A percentile compares a stretch with the other conserved stretches of the same genome.
phyloP scores from a whole-genome alignment of 2,797 vertebrate genomes.

The Chelonia mydas region DNA sequence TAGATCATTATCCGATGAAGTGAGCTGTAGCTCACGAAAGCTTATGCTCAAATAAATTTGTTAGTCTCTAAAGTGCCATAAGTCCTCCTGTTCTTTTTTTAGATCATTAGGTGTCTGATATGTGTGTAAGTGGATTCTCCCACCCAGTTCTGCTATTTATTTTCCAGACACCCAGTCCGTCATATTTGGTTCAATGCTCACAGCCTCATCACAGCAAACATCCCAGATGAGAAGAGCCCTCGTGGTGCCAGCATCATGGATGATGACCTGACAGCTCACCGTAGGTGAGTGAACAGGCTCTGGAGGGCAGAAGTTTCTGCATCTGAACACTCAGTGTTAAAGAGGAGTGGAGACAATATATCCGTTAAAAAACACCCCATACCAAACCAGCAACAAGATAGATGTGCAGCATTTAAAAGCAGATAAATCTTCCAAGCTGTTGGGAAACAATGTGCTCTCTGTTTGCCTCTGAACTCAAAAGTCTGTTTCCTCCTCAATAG shows the following conservation, averaged over 20 bases:
- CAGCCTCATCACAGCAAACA: slow-evolving; percentile 92
- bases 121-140: background rate
- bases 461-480: background rate
- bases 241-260: slow-evolving; percentile 89
- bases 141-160: background rate
- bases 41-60: no score
- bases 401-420: background rate
- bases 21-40: no score
- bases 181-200: slow-evolving; percentile 88
- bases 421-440: background rate
- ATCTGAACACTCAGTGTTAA: fast-evolving
- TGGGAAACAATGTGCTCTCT: background rate
- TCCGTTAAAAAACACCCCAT: background rate
- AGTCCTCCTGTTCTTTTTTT: no score
- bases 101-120: fast-evolving
- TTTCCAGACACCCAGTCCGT: slow-evolving; percentile 91
- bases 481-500: background rate
- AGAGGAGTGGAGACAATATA: background rate
- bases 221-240: slow-evolving; percentile 91
- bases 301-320: no score
- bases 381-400: background rate
- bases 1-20: background rate
- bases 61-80: no score
- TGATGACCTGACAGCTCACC: slow-evolving; percentile 90
- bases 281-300: slow-evolving; percentile 83